phyloP scores from a whole-genome alignment of 2,113 vertebrate genomes.

The Heterotilapia buettikoferi region DNA sequence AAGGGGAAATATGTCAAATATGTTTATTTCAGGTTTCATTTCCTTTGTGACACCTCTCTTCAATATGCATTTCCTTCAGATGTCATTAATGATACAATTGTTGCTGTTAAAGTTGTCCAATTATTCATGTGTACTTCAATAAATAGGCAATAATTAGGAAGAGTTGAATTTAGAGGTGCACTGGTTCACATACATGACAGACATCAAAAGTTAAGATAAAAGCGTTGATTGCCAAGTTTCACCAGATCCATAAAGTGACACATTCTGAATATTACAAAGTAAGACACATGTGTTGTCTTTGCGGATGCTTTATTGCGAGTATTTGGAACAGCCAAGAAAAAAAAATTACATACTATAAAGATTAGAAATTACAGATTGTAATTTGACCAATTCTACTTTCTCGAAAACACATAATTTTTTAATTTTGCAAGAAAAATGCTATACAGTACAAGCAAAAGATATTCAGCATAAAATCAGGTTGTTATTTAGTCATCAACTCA shows the following conservation, averaged over 20 bases:
- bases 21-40: neutral
- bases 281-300: neutral
- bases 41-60: no score
- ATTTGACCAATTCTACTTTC: neutral
- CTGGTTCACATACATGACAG: neutral
- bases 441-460: neutral
- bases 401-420: rapidly evolving
- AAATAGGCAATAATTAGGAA: neutral
- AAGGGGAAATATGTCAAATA: neutral
- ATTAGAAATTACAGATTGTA: neutral
- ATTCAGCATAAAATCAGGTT: neutral
- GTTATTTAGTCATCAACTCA: rapidly evolving
- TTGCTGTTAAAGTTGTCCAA: neutral
- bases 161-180: neutral
- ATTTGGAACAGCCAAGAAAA: neutral
- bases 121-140: neutral
- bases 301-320: neutral
- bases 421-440: neutral
- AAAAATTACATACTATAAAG: neutral
- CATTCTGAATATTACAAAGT: neutral
- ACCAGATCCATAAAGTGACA: neutral
- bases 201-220: neutral
- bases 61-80: neutral
- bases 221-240: neutral
- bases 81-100: rapidly evolving